These are phyloP conservation scores for Chloroclystis v-ata DNA, from an alignment of 2,888 invertebrate genomes.

Conservation along the genomic window DNA sequence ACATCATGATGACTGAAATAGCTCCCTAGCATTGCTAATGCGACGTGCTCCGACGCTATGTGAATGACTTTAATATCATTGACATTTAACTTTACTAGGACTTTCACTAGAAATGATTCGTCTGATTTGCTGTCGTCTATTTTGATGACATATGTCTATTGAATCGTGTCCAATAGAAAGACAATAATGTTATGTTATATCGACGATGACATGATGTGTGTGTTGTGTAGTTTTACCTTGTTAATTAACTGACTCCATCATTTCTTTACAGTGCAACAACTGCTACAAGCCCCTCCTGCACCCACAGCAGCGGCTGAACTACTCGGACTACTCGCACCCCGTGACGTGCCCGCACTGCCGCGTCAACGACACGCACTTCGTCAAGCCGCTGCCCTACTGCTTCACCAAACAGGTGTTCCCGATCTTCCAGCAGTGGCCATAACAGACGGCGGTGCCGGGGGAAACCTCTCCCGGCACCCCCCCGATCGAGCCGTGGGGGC, in stretches of 20 bases:
- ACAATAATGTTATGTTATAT: no score
- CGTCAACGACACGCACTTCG: constrained; percentile 94
- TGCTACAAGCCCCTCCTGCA: constrained; percentile 93
- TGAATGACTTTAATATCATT: constrained; percentile 7
- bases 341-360: constrained; percentile 95
- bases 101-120: no score
- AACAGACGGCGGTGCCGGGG: constrained; percentile 88
- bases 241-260: neutral
- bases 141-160: no score
- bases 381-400: constrained; percentile 91
- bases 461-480: constrained; percentile 71
- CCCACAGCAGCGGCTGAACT: constrained; percentile 91
- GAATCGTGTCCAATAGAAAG: no score
- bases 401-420: constrained; percentile 86
- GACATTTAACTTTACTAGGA: constrained; percentile 1
- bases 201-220: no score
- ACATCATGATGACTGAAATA: constrained; percentile 18
- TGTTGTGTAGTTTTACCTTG: neutral
- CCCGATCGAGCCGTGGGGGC: constrained; percentile 58
- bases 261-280: constrained; percentile 88
- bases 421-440: constrained; percentile 89
- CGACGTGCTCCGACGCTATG: constrained; percentile 9
- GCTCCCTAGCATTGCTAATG: constrained; percentile 6
- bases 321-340: constrained; percentile 96
- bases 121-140: no score